Conservation (phyloP, 2,888 invertebrate genomes). For the Spicauda simplicius region DNA sequence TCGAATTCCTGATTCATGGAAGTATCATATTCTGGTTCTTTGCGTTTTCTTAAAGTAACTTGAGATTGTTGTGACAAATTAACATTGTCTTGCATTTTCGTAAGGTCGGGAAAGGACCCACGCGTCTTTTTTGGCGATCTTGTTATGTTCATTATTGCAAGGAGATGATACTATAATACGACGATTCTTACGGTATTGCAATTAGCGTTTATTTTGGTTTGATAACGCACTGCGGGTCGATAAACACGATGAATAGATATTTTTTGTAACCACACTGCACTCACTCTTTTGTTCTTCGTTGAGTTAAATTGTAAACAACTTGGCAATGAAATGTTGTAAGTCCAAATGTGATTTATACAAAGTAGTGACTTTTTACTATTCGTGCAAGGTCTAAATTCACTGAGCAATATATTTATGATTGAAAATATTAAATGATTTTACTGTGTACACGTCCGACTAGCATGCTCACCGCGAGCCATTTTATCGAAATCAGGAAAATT, state of each 20-base stretch:
- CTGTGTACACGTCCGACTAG: background rate
- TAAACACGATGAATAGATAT: background rate
- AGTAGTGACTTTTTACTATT: background rate
- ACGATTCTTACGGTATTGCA: background rate
- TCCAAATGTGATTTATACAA: background rate
- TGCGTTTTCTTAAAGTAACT: conserved; percentile 10
- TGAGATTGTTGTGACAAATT: background rate
- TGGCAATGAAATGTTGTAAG: conserved; percentile 4
- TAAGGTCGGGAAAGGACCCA: background rate
- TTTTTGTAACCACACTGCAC: conserved; percentile 2
- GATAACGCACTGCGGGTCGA: background rate
- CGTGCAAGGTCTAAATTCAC: background rate
- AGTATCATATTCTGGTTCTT: conserved; percentile 1
- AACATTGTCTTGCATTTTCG: background rate
- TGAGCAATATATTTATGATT: background rate
- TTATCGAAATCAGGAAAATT: too few species aligned
- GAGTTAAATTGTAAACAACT: conserved; percentile 1
- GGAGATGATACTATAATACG: background rate
- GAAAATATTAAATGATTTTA: background rate
- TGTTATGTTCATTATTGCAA: background rate
- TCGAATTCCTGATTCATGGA: conserved; percentile 6
- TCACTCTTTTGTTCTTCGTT: conserved; percentile 3
- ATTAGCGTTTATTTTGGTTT: background rate
- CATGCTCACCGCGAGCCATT: background rate
- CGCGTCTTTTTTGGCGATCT: conserved; percentile 1